Conservation (phyloP, 2,797 vertebrate species). For the Hyperoplus immaculatus region DNA sequence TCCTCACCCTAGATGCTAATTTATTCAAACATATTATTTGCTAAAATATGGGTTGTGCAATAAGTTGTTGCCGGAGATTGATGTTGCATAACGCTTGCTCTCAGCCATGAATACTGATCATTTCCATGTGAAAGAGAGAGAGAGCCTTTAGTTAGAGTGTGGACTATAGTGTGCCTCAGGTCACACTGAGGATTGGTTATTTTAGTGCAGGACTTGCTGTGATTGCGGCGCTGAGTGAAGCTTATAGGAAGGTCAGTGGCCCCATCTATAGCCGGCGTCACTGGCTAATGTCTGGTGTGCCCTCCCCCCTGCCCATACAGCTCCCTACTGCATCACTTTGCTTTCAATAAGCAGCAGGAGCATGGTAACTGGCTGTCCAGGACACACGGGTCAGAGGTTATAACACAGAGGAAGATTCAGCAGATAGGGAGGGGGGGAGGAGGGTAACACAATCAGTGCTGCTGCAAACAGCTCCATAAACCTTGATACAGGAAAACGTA, state of each 20-base stretch:
- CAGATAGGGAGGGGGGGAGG: neutral
- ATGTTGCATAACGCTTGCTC: constrained; percentile 3
- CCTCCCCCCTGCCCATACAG: constrained; percentile 15
- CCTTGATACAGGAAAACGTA: neutral
- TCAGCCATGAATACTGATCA: constrained; percentile 28
- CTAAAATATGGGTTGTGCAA: neutral
- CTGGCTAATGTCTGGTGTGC: constrained; percentile 22
- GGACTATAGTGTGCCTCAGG: constrained; percentile 5
- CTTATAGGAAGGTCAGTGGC: constrained; percentile 49
- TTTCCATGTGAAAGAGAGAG: constrained; percentile 31
- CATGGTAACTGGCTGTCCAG: constrained; percentile 1
- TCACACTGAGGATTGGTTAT: constrained; percentile 33
- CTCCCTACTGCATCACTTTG: neutral
- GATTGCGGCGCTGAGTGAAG: constrained; percentile 34
- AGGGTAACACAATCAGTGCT: neutral
- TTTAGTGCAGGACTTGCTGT: constrained; percentile 32
- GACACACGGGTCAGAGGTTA: constrained; percentile 14
- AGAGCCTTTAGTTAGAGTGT: neutral
- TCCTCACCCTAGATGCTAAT: neutral
- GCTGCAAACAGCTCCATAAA: neutral
- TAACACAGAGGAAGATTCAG: neutral
- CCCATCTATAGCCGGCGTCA: constrained; percentile 31
- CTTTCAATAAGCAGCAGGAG: constrained; percentile 14
- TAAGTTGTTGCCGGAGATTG: neutral
- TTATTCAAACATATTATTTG: constrained; percentile 24